A percentile compares a stretch with the other conserved stretches of the same genome.
phyloP scores from a whole-genome alignment of 2,797 vertebrate species.

The Xiphorhynchus erythropygius region DNA sequence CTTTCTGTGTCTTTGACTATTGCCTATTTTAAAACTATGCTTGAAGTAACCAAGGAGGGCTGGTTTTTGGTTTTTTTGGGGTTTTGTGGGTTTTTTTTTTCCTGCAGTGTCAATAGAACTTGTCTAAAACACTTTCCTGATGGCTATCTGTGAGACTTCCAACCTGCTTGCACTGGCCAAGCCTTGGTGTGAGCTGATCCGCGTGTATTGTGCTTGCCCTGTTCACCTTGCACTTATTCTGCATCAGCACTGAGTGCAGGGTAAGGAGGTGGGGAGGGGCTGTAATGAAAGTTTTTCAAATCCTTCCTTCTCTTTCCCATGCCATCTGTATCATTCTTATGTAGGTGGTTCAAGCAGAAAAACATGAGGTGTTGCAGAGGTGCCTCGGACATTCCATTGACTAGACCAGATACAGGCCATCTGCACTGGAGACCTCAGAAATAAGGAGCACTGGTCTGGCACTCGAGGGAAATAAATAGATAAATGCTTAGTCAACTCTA shows the following conservation, averaged over 20 bases:
- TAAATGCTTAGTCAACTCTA: not conserved
- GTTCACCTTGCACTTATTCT: not conserved
- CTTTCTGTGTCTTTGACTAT: not conserved
- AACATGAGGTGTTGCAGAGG: not conserved
- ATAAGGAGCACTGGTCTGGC: not conserved
- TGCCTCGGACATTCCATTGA: not conserved
- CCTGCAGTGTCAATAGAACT: not conserved
- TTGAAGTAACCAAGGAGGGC: not conserved
- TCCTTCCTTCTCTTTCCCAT: not conserved
- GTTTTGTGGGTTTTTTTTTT: not conserved
- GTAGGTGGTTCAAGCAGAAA: not conserved
- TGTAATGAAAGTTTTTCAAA: not conserved
- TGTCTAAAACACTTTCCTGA: not conserved
- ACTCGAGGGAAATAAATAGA: not conserved
- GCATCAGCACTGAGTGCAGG: not conserved
- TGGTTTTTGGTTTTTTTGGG: not conserved
- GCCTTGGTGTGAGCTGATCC: not conserved
- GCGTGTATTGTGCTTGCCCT: not conserved
- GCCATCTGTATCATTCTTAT: not conserved
- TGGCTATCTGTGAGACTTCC: not conserved
- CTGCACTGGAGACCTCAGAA: not conserved
- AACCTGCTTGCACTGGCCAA: not conserved
- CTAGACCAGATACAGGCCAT: not conserved
- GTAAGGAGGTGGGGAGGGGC: not conserved
- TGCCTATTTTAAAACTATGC: not conserved